phyloP scores from a whole-genome alignment of 2,113 vertebrate genomes.

The Alces alces region DNA sequence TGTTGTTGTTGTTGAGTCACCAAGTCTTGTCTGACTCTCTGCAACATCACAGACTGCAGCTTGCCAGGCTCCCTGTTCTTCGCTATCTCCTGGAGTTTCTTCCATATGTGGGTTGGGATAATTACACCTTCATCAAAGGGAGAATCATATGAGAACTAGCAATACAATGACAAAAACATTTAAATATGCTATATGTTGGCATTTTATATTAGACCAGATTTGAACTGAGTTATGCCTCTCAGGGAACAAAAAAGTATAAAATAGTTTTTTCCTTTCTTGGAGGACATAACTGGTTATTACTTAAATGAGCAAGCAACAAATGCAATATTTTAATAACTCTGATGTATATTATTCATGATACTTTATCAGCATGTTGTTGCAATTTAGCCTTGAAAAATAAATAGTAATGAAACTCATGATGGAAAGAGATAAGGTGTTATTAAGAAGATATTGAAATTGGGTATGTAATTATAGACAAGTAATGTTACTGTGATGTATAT shows the following conservation, averaged over 20 bases:
- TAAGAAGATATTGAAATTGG: not conserved
- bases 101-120: slow-evolving; percentile 46
- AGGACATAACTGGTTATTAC: slow-evolving; percentile 52
- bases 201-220: not conserved
- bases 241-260: not conserved
- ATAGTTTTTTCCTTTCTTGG: slow-evolving; percentile 52
- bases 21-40: not conserved
- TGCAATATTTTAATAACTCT: slow-evolving; percentile 43
- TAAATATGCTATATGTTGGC: not conserved
- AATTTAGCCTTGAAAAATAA: slow-evolving; percentile 47
- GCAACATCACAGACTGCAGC: not conserved
- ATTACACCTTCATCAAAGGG: slow-evolving; percentile 53
- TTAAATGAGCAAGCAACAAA: slow-evolving; percentile 35
- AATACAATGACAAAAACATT: not conserved
- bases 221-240: not conserved
- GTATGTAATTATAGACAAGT: not conserved
- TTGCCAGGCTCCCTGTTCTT: not conserved
- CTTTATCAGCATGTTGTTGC: slow-evolving; percentile 11
- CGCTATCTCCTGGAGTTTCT: not conserved
- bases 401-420: not conserved
- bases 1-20: not conserved
- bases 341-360: not conserved
- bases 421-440: not conserved
- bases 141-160: slow-evolving; percentile 33
- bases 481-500: not conserved